Percentiles rank a stretch among this genome's conserved stretches.
Conservation (phyloP, 2,113 vertebrate genomes). For the Sebastes schlegelii region DNA sequence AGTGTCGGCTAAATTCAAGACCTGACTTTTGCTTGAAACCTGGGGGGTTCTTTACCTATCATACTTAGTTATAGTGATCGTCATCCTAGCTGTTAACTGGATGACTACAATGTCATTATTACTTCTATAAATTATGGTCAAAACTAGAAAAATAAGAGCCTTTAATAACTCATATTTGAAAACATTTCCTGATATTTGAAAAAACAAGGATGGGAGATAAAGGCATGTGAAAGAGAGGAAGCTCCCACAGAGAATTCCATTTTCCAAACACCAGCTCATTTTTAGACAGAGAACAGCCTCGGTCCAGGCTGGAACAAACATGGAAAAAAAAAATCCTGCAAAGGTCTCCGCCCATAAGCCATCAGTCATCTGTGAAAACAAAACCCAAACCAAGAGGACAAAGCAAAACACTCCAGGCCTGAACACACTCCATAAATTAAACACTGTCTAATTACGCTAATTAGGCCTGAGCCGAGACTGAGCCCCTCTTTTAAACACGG, state of each 20-base stretch:
- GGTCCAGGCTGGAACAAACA: slow-evolving; percentile 38
- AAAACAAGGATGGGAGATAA: background rate
- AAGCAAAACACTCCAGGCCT: slow-evolving; percentile 26
- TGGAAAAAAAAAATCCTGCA: slow-evolving; percentile 36
- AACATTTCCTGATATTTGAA: slow-evolving; percentile 8
- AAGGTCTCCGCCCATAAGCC: slow-evolving; percentile 41
- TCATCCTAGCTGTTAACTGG: background rate
- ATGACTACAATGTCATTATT: background rate
- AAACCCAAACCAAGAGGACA: slow-evolving; percentile 31
- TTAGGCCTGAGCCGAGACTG: slow-evolving; percentile 6
- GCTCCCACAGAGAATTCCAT: slow-evolving; percentile 20
- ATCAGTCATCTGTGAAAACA: slow-evolving; percentile 56
- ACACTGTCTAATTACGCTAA: slow-evolving; percentile 41
- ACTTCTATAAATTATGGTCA: background rate
- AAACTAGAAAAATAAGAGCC: background rate
- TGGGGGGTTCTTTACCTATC: background rate
- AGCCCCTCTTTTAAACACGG: slow-evolving; percentile 25
- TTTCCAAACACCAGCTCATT: slow-evolving; percentile 26
- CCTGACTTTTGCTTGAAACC: background rate
- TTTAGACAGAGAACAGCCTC: slow-evolving; percentile 26
- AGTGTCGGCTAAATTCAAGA: background rate
- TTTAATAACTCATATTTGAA: background rate
- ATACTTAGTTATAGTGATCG: background rate
- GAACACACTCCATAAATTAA: slow-evolving; percentile 46
- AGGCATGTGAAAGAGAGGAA: background rate